Evolutionary conservation across 2,113 vertebrate genomes (phyloP).

Genomic region (Dasypus novemcinctus): DNA sequence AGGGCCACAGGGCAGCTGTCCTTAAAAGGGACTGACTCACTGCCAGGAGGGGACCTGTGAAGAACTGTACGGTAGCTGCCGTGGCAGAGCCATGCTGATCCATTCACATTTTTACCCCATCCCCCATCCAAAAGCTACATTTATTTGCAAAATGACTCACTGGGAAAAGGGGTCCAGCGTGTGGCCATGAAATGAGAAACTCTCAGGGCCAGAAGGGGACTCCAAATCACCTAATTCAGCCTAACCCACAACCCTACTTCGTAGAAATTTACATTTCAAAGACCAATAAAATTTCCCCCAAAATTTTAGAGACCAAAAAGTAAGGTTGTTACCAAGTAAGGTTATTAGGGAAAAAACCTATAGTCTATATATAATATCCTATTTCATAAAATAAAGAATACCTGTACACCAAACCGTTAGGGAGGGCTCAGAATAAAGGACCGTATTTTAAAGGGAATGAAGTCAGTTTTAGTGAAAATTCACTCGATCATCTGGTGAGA

Average conservation of each 20-base stretch:
- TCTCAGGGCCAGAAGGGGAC: background rate
- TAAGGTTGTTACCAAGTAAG: slow-evolving; percentile 13
- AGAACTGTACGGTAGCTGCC: background rate
- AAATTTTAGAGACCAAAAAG: slow-evolving; percentile 63
- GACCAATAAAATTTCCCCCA: slow-evolving; percentile 67
- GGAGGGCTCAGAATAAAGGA: background rate
- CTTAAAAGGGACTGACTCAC: background rate
- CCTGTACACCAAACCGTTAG: background rate
- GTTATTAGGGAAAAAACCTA: slow-evolving; percentile 63
- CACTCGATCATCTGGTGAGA: background rate
- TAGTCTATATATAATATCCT: background rate
- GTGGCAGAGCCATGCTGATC: background rate
- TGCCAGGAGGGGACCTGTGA: background rate
- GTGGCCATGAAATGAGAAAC: background rate
- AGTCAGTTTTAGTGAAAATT: background rate
- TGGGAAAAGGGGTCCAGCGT: background rate
- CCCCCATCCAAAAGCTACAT: background rate
- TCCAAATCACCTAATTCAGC: background rate
- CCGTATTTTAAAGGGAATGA: background rate
- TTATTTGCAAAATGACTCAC: slow-evolving; percentile 14
- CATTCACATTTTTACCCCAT: background rate
- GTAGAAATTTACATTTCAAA: slow-evolving; percentile 71
- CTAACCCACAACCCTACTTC: slow-evolving; percentile 48
- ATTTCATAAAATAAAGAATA: slow-evolving; percentile 38
- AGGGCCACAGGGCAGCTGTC: background rate